Base-by-base conservation (phyloP, 2,888 invertebrate genomes). In the Selenia dentaria region DNA sequence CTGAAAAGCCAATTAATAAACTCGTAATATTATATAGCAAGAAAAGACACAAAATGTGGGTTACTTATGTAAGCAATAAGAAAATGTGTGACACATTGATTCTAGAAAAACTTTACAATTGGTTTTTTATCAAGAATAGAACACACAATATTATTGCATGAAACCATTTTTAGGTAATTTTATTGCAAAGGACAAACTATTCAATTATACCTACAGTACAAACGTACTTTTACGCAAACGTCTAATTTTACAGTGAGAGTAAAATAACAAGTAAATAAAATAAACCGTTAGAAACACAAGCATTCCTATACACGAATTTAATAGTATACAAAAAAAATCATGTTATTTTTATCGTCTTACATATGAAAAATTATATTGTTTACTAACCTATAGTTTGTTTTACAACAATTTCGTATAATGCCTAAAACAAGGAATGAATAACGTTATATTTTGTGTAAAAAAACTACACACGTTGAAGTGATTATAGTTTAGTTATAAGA, bases 371-470 rank as follows among this genome's bases (percentile, higher is more conserved):
- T 56, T 48, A 67, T 59, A 48, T 49, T 53, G 45, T 40, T 54
- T 42, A 42, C 49, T 55, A 53, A 51, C 54, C 54, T 59, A 70
- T 60, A 57, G 67, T 69, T 70, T 64, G 67, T 69, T 71, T 65
- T 66, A 75, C 70, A 74, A 74, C 64, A 78, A 77, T 74, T 77
- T 79, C 59, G 69, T 61, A 64, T 74, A 74, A 67, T 70, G 78
- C 72, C 74, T 81, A 83, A 76, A 80, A 74, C 74, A 74, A 87
- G 87, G 87, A 88, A 88, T 87, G 87, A 80, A 83, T 79, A 77
- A 16, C 57, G 58, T 67, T 74, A 71, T 68, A 60, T 64, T 70
- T 64, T 67, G 69, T 63, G 62, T 64, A 72, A 69, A 70, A 67
- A 74, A 72, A 72, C 64, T 67, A 65, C 65, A 69, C 47, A 42